Evolutionary conservation across 2,888 invertebrate species (phyloP).

Genomic region (Cabera pusaria): DNA sequence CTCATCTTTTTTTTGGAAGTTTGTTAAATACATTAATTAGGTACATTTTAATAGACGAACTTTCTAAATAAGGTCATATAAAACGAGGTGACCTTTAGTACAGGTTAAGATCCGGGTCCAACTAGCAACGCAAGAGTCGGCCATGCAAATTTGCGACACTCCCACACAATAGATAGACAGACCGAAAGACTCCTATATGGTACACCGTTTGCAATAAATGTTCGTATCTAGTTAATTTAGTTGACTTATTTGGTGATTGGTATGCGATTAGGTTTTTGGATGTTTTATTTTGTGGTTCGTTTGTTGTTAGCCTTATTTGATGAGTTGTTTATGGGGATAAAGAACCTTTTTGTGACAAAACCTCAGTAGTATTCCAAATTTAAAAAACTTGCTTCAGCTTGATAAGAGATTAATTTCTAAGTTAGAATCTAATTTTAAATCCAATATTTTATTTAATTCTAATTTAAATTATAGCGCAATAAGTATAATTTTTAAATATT

Average conservation of each 20-base stretch:
- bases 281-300: too few species aligned
- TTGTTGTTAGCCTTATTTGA: too few species aligned
- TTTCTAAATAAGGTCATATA: background rate
- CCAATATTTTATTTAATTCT: too few species aligned
- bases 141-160: constrained; percentile 26
- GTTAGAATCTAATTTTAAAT: too few species aligned
- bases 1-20: too few species aligned
- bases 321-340: too few species aligned
- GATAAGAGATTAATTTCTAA: too few species aligned
- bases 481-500: too few species aligned
- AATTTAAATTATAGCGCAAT: too few species aligned
- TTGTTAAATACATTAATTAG: background rate
- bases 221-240: constrained; percentile 5
- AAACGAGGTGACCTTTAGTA: constrained; percentile 2
- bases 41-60: background rate
- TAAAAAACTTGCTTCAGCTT: too few species aligned
- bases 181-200: constrained; percentile 14
- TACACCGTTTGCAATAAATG: constrained; percentile 7
- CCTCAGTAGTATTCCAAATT: too few species aligned
- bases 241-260: constrained; percentile 8
- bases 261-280: constrained; percentile 10
- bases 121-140: constrained; percentile 7
- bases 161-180: constrained; percentile 30
- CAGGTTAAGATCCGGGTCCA: constrained; percentile 40
- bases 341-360: too few species aligned